phyloP scores from a whole-genome alignment of 2,797 vertebrate species.

The Dendrocincla fuliginosa region DNA sequence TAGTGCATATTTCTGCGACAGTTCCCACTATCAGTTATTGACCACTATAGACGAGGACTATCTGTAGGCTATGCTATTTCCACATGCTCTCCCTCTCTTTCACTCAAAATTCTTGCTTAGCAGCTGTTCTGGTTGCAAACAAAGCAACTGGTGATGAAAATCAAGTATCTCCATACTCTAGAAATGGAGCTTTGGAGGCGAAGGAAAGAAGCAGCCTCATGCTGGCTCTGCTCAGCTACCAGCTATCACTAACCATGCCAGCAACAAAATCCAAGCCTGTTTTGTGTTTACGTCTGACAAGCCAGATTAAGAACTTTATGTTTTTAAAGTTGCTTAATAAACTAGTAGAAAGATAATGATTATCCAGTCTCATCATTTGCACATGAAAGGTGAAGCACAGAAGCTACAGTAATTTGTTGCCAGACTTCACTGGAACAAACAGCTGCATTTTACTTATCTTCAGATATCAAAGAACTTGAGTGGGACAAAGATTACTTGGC shows the following conservation, averaged over 20 bases:
- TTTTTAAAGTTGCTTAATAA: conserved; percentile 45
- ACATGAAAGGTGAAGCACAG: conserved; percentile 47
- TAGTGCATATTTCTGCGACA: neutral
- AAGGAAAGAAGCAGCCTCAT: neutral
- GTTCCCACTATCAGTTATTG: neutral
- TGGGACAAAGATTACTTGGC: conserved; percentile 27
- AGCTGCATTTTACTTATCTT: conserved; percentile 53
- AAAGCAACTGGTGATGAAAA: neutral
- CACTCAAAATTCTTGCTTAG: neutral
- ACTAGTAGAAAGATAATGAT: conserved; percentile 18
- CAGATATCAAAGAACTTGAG: conserved; percentile 50
- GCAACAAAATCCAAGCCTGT: conserved; percentile 14
- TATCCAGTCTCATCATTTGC: conserved; percentile 40
- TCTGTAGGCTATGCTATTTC: neutral
- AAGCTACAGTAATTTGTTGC: conserved; percentile 25
- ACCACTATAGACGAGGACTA: neutral
- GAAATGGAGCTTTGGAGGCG: neutral
- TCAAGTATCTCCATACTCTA: neutral
- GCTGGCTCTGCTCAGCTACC: neutral
- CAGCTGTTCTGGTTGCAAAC: neutral
- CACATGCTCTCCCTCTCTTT: neutral
- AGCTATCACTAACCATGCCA: neutral
- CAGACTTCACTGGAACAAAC: conserved; percentile 45
- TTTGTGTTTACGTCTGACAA: conserved; percentile 13
- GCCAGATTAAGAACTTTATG: neutral